Evolutionary conservation across 2,888 invertebrate genomes (phyloP).

Genomic region (Leucophenga maculata): DNA sequence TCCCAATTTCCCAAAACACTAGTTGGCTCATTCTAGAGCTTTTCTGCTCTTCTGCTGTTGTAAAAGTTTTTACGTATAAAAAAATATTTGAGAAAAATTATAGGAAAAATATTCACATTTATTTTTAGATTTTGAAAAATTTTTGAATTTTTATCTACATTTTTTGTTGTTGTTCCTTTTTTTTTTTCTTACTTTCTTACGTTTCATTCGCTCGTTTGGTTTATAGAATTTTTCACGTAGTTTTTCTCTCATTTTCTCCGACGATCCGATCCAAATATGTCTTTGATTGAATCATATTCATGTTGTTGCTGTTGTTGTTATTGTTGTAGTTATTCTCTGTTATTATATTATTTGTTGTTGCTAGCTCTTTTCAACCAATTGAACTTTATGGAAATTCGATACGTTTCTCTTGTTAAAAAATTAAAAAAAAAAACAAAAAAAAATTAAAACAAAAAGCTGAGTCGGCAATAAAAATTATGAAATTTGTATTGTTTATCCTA

Average conservation of each 20-base stretch:
- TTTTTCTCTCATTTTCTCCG: conserved; percentile 59
- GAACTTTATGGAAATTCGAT: conserved; percentile 71
- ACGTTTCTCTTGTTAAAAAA: conserved; percentile 53
- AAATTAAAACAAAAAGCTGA: background rate
- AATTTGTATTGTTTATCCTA: conserved; percentile 20
- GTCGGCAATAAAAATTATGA: conserved; percentile 16
- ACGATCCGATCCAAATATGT: conserved; percentile 73
- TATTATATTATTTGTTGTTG: conserved; percentile 61
- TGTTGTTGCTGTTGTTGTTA: conserved; percentile 38
- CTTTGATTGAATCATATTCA: conserved; percentile 68
- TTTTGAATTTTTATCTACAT: conserved; percentile 64
- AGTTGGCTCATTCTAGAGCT: conserved; percentile 21
- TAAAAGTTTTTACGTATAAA: conserved; percentile 42
- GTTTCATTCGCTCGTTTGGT: conserved; percentile 1
- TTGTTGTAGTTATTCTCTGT: conserved; percentile 35
- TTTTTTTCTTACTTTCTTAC: conserved; percentile 28
- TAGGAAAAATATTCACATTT: conserved; percentile 39
- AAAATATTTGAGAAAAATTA: conserved; percentile 19
- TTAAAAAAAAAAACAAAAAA: background rate
- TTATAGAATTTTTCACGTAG: background rate
- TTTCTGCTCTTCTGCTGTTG: conserved; percentile 28
- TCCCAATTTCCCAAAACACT: background rate
- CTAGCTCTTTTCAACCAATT: conserved; percentile 68
- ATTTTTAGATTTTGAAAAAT: conserved; percentile 59
- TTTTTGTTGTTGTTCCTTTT: conserved; percentile 40